Base-by-base conservation (phyloP, 2,888 invertebrate species). In the Macroteleia sp. region DNA sequence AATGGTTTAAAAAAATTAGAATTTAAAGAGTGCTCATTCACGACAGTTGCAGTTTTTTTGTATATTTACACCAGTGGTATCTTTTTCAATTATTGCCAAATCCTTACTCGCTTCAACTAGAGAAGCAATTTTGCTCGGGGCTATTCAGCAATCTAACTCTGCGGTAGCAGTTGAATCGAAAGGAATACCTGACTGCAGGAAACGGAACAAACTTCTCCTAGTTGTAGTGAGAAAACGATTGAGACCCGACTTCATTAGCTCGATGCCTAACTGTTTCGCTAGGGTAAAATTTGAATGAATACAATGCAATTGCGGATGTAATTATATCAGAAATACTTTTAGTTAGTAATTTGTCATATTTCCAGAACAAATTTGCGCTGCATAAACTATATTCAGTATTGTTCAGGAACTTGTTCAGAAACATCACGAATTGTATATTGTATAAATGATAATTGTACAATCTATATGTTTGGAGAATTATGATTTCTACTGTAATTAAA, bases 61-160 rank as follows among this genome's bases (percentile, higher is more conserved):
- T 62, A 62, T 71, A 62, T 71, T 61, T 62, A 54, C 46, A 44
- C 14, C 17, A 16, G n/a, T 2, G 30, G 32, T 44, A 42, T 46
- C 20, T 56, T 64, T 73, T 73, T 62, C 30, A 57, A 46, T 73
- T 57, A 54, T 64, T 36, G 46, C 12, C 28, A 28, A 30, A 17
- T 42, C 17, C 16, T 42, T 46, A 19, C 19, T 61, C 22, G 57
- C 30, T 39, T 52, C 59, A 66, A 74, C 74, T 74, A 66, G 66
- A 74, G 66, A 74, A 74, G 74, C 74, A 74, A 74, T 74, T 74
- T 74, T 66, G 19, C 66, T 28, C 14, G 20, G 50, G 52, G 52
- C 66, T 52, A 74, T 74, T 74, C 66, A 74, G 66, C 64, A 74
- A 75, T 75, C 61, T 75, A 75, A 61, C 67, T 67, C 67, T 61